Percentiles rank a stretch among this genome's conserved stretches.
These are phyloP conservation scores for Asobara japonica DNA, from an alignment of 1,140 invertebrate species.

Conservation along the genomic window DNA sequence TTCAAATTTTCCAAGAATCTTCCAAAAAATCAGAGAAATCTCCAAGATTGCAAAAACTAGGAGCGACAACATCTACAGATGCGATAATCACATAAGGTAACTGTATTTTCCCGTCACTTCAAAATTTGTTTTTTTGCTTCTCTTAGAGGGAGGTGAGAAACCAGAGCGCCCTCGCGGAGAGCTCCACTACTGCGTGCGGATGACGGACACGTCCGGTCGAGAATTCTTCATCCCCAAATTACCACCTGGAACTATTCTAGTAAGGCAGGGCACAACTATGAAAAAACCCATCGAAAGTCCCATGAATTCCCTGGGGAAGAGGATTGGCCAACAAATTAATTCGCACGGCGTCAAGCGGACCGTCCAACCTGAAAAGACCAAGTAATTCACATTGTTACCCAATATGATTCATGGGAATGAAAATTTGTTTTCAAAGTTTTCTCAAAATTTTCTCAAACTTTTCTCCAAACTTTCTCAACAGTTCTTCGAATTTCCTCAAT, in stretches of 20 bases:
- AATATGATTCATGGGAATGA: no score
- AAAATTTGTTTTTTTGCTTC: no score
- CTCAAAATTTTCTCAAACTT: no score
- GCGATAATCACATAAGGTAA: no score
- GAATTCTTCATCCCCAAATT: slow-evolving; percentile 34
- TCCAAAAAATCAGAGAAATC: no score
- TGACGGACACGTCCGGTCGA: neutral
- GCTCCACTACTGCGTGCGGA: slow-evolving; percentile 14
- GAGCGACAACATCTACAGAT: no score
- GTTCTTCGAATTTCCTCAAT: no score
- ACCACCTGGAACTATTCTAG: slow-evolving; percentile 45
- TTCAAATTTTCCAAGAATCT: no score
- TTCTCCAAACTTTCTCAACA: no score
- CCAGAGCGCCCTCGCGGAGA: slow-evolving; percentile 12
- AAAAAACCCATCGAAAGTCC: neutral
- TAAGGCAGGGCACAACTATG: slow-evolving; percentile 36
- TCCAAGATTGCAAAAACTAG: no score
- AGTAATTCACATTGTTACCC: neutral
- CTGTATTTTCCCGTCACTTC: no score
- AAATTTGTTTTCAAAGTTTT: no score
- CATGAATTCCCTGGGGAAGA: neutral
- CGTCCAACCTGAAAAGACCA: neutral
- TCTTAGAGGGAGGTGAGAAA: neutral
- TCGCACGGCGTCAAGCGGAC: neutral
- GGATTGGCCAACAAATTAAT: neutral